Percentiles rank a stretch among this genome's conserved stretches.
These are phyloP conservation scores for Diogma glabrata DNA, from an alignment of 2,888 invertebrate species.

Conservation along the genomic window DNA sequence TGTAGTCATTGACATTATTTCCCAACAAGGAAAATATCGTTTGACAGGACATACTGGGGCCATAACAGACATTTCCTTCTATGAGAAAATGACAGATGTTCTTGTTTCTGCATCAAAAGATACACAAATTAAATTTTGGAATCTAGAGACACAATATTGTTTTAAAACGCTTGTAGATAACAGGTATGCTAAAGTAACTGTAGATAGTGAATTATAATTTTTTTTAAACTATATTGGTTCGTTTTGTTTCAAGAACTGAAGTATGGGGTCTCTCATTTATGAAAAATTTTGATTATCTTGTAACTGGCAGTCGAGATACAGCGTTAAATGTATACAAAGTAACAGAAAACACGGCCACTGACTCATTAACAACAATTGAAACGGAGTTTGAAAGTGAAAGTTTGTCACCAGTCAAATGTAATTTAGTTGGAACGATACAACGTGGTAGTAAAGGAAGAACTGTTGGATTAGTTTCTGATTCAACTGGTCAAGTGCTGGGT, in stretches of 20 bases:
- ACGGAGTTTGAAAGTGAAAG: slow-evolving; percentile 31
- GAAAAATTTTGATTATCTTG: slow-evolving; percentile 65
- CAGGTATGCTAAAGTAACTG: too few species aligned
- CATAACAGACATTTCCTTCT: slow-evolving; percentile 70
- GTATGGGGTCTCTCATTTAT: slow-evolving; percentile 76
- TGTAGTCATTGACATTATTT: slow-evolving; percentile 88
- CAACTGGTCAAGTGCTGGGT: slow-evolving; percentile 56
- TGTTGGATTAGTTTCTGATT: slow-evolving; percentile 59
- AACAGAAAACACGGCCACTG: slow-evolving; percentile 43
- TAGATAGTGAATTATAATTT: too few species aligned
- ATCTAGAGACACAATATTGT: slow-evolving; percentile 87
- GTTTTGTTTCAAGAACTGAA: slow-evolving; percentile 47
- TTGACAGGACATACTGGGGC: slow-evolving; percentile 86
- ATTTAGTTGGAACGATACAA: slow-evolving; percentile 67
- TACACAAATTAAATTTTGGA: slow-evolving; percentile 94
- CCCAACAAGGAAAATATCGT: slow-evolving; percentile 79
- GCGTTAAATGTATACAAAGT: slow-evolving; percentile 79
- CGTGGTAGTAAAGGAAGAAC: slow-evolving; percentile 71
- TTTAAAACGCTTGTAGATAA: slow-evolving; percentile 90
- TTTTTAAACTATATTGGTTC: too few species aligned
- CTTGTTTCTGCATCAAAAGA: slow-evolving; percentile 83
- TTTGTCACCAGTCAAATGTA: slow-evolving; percentile 55
- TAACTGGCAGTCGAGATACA: slow-evolving; percentile 80
- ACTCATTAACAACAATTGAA: slow-evolving; percentile 36
- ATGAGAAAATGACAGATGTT: slow-evolving; percentile 42